A percentile compares a stretch with the other conserved stretches of the same genome.
These are phyloP conservation scores for Dicyrtoma fusca DNA, from an alignment of 2,888 invertebrate species.

Conservation along the genomic window DNA sequence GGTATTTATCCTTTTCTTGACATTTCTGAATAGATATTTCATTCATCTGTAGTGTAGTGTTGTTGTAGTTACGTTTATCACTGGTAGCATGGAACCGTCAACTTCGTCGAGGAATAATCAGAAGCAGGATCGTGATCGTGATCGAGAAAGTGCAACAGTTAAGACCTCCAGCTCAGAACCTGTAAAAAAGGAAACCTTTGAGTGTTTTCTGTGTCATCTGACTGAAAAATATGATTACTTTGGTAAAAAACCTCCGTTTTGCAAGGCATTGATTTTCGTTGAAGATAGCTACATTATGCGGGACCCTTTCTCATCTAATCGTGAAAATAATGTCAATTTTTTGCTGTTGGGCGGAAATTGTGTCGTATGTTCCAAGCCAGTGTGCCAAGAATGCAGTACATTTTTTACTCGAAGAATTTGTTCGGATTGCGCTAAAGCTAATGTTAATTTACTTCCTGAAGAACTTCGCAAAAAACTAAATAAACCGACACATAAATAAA, in stretches of 20 bases:
- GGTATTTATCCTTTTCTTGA: too few relatives aligned
- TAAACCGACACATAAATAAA: slow-evolving; percentile 20
- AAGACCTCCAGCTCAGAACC: slow-evolving; percentile 22
- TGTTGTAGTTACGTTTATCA: too few relatives aligned
- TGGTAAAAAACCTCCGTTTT: slow-evolving; percentile 75
- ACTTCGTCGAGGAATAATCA: background rate
- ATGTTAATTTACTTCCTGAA: slow-evolving; percentile 68
- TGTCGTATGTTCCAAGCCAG: slow-evolving; percentile 67
- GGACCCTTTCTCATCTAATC: slow-evolving; percentile 76
- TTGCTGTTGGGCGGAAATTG: slow-evolving; percentile 79
- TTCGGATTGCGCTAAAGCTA: slow-evolving; percentile 68
- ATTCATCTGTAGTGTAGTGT: too few relatives aligned
- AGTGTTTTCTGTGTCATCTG: slow-evolving; percentile 70
- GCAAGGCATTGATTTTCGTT: slow-evolving; percentile 68
- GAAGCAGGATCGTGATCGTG: background rate
- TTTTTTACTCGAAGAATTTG: slow-evolving; percentile 78
- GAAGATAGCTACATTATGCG: slow-evolving; percentile 80
- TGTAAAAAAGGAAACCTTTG: slow-evolving; percentile 62
- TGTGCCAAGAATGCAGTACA: slow-evolving; percentile 80
- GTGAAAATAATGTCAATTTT: slow-evolving; percentile 73
- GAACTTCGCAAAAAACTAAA: slow-evolving; percentile 62
- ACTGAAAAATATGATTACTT: slow-evolving; percentile 75
- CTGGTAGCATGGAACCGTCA: too few relatives aligned
- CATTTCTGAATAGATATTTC: too few relatives aligned
- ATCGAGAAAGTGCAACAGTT: background rate